Percentiles rank a stretch among this genome's conserved stretches.
Evolutionary conservation across 1,140 invertebrate species (phyloP).

Genomic region (Bombus haemorrhoidalis): DNA sequence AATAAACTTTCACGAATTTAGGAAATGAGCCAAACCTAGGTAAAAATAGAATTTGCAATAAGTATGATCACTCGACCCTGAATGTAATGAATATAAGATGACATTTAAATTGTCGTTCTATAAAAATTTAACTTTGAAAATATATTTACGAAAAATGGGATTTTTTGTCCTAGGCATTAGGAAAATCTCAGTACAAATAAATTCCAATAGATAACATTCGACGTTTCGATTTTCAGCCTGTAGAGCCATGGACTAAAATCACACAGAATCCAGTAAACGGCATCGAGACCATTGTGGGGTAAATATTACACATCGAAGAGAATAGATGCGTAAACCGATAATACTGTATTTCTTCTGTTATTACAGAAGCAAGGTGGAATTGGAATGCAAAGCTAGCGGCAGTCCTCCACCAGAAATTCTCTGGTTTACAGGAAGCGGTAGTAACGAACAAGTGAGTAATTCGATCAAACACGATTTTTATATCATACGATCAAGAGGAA

Average conservation of each 20-base stretch:
- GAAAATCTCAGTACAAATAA: background rate
- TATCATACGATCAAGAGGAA: background rate
- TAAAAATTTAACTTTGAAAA: background rate
- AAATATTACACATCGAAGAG: background rate
- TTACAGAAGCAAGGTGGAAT: slow-evolving; percentile 81
- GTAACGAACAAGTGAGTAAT: slow-evolving; percentile 84
- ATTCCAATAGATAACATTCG: background rate
- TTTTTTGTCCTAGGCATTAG: too few relatives aligned
- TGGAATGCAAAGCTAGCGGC: slow-evolving; percentile 87
- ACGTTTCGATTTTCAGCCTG: slow-evolving; percentile 13
- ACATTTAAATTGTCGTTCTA: background rate
- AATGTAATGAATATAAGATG: background rate
- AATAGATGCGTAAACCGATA: background rate
- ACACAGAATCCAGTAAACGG: slow-evolving; percentile 43
- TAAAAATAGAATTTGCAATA: background rate
- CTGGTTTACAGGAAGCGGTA: slow-evolving; percentile 86
- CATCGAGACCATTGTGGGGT: slow-evolving; percentile 39
- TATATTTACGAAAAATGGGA: background rate
- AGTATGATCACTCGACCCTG: background rate
- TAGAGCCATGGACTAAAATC: slow-evolving; percentile 54
- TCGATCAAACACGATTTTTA: background rate
- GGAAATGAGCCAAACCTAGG: background rate
- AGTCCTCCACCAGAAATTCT: slow-evolving; percentile 87
- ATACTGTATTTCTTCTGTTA: background rate
- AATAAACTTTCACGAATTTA: background rate